phyloP scores from a whole-genome alignment of 1,140 invertebrate genomes.

The Coptotermes formosanus region DNA sequence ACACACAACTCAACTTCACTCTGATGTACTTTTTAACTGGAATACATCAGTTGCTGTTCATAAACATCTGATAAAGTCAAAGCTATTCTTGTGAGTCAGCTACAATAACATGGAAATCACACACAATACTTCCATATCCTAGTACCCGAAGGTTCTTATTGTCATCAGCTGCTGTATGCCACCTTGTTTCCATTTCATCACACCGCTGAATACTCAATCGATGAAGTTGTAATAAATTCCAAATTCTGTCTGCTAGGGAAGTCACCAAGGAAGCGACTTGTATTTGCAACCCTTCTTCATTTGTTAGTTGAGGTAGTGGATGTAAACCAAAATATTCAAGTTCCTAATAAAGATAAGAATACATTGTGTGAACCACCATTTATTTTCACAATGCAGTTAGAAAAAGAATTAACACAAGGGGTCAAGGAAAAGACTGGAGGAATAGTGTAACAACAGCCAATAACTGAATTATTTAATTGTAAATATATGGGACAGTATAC shows the following conservation, averaged over 20 bases:
- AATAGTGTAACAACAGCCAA: too few species aligned
- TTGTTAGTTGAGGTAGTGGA: not conserved
- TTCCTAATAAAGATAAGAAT: not conserved
- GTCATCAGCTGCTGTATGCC: not conserved
- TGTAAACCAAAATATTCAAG: conserved; percentile 23
- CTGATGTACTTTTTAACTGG: too few species aligned
- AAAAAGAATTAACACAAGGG: too few species aligned
- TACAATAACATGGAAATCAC: not conserved
- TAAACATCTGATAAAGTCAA: too few species aligned
- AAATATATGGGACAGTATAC: too few species aligned
- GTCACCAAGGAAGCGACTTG: not conserved
- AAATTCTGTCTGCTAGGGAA: not conserved
- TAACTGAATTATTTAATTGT: too few species aligned
- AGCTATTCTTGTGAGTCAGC: too few species aligned
- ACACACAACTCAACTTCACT: too few species aligned
- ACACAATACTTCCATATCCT: not conserved
- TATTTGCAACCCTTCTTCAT: not conserved
- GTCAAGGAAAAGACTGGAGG: too few species aligned
- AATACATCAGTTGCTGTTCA: too few species aligned
- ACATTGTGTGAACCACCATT: not conserved
- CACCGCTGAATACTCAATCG: not conserved
- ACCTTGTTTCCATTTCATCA: not conserved
- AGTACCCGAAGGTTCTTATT: conserved; percentile 22
- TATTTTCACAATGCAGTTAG: too few species aligned
- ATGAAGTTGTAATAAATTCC: conserved; percentile 4